Base-by-base conservation (phyloP, 2,797 vertebrate species). In the Tadarida brasiliensis region DNA sequence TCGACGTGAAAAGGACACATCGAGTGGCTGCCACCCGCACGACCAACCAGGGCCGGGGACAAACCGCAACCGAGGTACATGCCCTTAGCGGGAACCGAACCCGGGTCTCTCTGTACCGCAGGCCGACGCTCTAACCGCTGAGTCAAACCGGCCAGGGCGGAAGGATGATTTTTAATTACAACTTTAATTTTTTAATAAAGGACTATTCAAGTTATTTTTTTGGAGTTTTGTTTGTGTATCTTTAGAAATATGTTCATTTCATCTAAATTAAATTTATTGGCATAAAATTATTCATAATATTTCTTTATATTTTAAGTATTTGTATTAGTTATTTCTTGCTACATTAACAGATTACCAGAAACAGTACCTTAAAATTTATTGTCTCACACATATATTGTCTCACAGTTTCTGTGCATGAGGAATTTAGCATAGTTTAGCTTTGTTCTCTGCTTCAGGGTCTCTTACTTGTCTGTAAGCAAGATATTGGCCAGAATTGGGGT, bases 241-340 rank as follows among this genome's bases (percentile, higher is more conserved):
- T 80, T 90, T 84, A 71, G 65, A 84, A 84, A 61, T 87, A 68
- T 92, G 26, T 59, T 10, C 19, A 19, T 90, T 90, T 92, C 22
- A 47, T 94, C 73, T 86, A 26, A 92, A 9, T 94, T 91, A 15
- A 59, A 57, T 78, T 95, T 73, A 59, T 82, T 88, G 76, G 49
- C 33, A 86, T 92, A 44, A 77, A 44, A 59, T 91, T 84, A n/a
- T 68, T 78, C 16, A 39, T 74, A 65, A 49, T 95, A 51, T 56
- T 91, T 80, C 39, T 3, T 63, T 77, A 24, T 44, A 11, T 88
- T 88, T 94, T 77, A 22, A 76, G 67, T 95, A 59, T 59, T 90
- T 76, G 20, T 74, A 15, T 77, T 95, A 76, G 22, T 85, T 87
- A 57, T 65, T 17, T 91, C 28, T 95, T 83, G 19, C 11, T 76